These are phyloP conservation scores for Aythya baeri DNA, from an alignment of 2,113 vertebrate species.

Conservation along the genomic window DNA sequence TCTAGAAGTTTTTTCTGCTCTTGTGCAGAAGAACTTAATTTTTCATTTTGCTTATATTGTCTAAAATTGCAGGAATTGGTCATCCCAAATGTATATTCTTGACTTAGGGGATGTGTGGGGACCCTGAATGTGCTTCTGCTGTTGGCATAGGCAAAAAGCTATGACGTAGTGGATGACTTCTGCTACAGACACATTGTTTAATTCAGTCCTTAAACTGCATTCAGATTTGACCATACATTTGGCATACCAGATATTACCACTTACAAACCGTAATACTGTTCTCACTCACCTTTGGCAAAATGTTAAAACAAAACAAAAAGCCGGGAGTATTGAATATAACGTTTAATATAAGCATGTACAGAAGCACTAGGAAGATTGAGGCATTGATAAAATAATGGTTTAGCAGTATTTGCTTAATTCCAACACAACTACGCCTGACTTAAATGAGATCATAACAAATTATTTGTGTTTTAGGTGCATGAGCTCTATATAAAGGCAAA, in stretches of 20 bases:
- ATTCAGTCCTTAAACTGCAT: neutral
- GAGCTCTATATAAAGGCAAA: neutral
- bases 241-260: neutral
- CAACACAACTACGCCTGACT: neutral
- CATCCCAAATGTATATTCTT: neutral
- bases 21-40: neutral
- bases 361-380: neutral
- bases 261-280: neutral
- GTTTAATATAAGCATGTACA: neutral
- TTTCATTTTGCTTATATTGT: neutral
- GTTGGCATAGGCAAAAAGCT: neutral
- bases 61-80: neutral
- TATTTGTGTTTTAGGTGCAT: neutral
- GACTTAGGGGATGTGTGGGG: neutral
- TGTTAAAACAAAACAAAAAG: neutral
- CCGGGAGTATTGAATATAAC: neutral
- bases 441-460: neutral
- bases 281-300: neutral
- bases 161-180: neutral
- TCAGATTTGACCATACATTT: neutral
- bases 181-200: neutral
- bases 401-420: neutral
- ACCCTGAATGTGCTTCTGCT: neutral
- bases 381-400: neutral
- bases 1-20: neutral